These are phyloP conservation scores for Scolopax rusticola DNA, from an alignment of 2,797 vertebrate genomes.

Conservation along the genomic window DNA sequence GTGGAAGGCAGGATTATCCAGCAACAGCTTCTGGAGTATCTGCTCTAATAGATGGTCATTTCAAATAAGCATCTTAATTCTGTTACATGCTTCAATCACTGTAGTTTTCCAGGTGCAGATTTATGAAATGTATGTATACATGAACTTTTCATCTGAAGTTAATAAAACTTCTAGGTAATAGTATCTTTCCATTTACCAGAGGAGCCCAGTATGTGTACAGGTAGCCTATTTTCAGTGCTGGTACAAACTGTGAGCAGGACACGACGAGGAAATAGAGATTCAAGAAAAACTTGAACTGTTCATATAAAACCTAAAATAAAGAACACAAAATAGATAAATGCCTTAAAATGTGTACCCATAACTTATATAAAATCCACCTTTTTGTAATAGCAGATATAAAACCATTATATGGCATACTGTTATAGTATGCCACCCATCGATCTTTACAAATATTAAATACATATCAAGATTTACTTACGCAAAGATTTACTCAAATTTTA, in stretches of 20 bases:
- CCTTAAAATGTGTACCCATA: background rate
- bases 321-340: conserved; percentile 54
- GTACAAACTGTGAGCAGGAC: conserved; percentile 97
- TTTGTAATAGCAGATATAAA: background rate
- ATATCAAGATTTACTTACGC: background rate
- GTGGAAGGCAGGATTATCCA: background rate
- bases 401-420: background rate
- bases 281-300: conserved; percentile 99
- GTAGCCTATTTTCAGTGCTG: conserved; percentile 95
- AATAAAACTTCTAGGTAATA: background rate
- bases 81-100: background rate
- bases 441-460: background rate
- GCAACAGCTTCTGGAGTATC: background rate
- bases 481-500: background rate
- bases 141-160: background rate
- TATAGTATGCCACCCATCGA: background rate
- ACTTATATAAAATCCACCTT: background rate
- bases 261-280: conserved; percentile 98
- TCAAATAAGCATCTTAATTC: background rate
- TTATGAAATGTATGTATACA: background rate
- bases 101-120: background rate
- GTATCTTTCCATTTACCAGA: conserved; percentile 86
- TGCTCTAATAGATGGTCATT: background rate
- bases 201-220: conserved; percentile 99
- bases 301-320: conserved; percentile 93